phyloP scores from a whole-genome alignment of 2,113 vertebrate genomes.

The Syngnathoides biaculeatus region DNA sequence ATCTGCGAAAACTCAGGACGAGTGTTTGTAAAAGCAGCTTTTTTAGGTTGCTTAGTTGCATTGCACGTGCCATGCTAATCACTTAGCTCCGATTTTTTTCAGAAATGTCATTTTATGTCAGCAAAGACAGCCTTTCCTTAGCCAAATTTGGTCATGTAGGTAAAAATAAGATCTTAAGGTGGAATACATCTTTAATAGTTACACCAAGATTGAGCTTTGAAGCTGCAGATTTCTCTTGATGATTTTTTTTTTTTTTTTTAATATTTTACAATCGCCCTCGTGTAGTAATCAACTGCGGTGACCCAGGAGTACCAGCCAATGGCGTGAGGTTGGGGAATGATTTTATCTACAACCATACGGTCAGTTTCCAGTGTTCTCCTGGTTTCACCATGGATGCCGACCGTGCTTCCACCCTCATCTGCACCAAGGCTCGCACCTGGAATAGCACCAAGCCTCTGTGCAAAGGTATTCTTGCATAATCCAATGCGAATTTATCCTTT shows the following conservation, averaged over 20 bases:
- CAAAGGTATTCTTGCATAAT: constrained; percentile 75
- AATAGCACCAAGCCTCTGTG: constrained; percentile 89
- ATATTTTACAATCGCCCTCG: neutral
- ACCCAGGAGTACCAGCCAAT: constrained; percentile 90
- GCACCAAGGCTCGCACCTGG: constrained; percentile 96
- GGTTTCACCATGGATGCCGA: constrained; percentile 91
- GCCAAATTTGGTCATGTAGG: no score
- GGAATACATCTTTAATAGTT: no score
- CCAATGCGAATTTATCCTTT: neutral
- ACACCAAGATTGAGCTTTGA: neutral
- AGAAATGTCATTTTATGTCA: neutral
- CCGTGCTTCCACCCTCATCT: constrained; percentile 81
- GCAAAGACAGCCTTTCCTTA: neutral
- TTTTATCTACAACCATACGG: constrained; percentile 83
- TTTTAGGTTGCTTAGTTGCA: neutral
- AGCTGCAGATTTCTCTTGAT: neutral
- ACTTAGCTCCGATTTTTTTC: neutral
- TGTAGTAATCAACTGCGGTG: constrained; percentile 92
- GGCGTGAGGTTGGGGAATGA: constrained; percentile 85
- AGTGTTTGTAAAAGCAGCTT: neutral
- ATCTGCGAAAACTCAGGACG: neutral
- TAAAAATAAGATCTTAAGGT: no score
- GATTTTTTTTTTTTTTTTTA: neutral
- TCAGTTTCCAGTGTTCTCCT: constrained; percentile 85
- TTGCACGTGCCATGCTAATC: neutral